Percentiles rank a stretch among this genome's conserved stretches.
These are phyloP conservation scores for Dascillus cervinus DNA, from an alignment of 2,888 invertebrate species.

Conservation along the genomic window DNA sequence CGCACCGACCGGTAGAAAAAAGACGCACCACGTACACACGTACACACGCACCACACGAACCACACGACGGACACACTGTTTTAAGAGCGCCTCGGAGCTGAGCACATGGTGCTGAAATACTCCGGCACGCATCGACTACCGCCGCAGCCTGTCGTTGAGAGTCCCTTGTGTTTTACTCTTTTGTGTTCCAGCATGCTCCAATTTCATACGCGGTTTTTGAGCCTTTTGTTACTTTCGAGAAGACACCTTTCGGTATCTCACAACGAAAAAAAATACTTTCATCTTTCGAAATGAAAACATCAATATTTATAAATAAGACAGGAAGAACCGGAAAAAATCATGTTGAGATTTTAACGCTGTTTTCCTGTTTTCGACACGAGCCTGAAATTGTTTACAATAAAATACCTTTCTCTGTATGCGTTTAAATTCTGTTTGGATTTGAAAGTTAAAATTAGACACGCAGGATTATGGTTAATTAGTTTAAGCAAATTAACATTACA, in stretches of 20 bases:
- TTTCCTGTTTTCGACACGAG: conserved; percentile 15
- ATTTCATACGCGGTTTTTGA: no score
- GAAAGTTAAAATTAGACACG: conserved; percentile 14
- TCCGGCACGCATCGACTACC: conserved; percentile 19
- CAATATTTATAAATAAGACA: conserved; percentile 13
- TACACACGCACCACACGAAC: conserved; percentile 1
- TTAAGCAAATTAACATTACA: conserved; percentile 18
- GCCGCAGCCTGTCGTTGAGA: conserved; percentile 18
- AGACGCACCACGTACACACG: conserved; percentile 6
- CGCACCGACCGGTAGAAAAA: conserved; percentile 6
- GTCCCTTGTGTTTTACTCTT: no score
- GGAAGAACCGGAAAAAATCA: conserved; percentile 13
- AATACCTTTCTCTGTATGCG: conserved; percentile 9
- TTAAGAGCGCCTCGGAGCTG: conserved; percentile 11
- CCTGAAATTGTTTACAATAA: conserved; percentile 17
- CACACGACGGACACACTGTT: neutral
- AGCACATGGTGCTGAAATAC: conserved; percentile 14
- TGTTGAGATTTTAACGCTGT: conserved; percentile 9
- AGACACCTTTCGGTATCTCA: no score
- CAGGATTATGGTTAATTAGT: no score
- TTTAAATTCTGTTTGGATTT: conserved; percentile 15
- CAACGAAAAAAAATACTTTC: no score
- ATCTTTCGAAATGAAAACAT: no score
- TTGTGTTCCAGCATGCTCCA: no score
- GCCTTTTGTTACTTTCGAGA: no score